phyloP scores from a whole-genome alignment of 2,797 vertebrate genomes.

The Parotocinclus haroldoi region DNA sequence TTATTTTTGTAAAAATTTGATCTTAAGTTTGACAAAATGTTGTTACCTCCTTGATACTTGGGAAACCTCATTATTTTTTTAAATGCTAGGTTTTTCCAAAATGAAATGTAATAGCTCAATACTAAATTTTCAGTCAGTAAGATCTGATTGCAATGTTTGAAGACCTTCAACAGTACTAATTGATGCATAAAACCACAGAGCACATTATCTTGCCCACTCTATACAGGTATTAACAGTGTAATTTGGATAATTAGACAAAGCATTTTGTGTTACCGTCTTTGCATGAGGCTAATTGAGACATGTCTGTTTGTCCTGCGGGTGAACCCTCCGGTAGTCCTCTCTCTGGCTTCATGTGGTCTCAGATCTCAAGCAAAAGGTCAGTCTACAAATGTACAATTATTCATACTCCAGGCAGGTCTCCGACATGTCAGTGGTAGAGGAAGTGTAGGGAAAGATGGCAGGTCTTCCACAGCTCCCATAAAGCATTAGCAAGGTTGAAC shows the following conservation, averaged over 20 bases:
- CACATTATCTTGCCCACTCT: slow-evolving; percentile 8
- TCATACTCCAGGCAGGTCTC: slow-evolving; percentile 53
- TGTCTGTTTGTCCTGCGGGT: slow-evolving; percentile 23
- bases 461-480: slow-evolving; percentile 52
- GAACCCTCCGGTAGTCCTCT: slow-evolving; percentile 28
- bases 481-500: slow-evolving; percentile 64
- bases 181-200: slow-evolving; percentile 13
- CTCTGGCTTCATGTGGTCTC: slow-evolving; percentile 18
- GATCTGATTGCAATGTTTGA: background rate
- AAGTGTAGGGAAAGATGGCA: slow-evolving; percentile 39
- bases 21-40: no score
- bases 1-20: no score
- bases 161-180: background rate
- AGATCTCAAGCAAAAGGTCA: slow-evolving; percentile 14
- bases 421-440: slow-evolving; percentile 55
- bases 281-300: slow-evolving; percentile 41
- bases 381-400: slow-evolving; percentile 56
- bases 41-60: no score
- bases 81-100: no score
- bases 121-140: no score
- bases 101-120: no score
- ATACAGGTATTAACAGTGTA: slow-evolving; percentile 35
- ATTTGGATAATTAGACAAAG: slow-evolving; percentile 39
- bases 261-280: slow-evolving; percentile 31
- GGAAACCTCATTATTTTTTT: no score